Base-by-base conservation (phyloP, 2,888 invertebrate genomes). In the Tipula helvola region DNA sequence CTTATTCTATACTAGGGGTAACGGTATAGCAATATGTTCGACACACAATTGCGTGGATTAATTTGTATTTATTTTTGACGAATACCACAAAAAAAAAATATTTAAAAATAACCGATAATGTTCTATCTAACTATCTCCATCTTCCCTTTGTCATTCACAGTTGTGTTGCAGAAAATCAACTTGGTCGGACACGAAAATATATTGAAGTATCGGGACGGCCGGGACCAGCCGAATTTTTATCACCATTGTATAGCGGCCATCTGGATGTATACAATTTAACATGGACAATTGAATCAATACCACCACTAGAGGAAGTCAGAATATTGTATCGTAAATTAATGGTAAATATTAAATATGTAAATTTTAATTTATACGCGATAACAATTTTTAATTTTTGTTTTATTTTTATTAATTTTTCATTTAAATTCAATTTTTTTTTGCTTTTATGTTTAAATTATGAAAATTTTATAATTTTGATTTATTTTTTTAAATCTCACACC, bases 251-350 rank as follows among this genome's bases (percentile, higher is more conserved):
- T 89, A 94, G 94, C 88, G 91, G 93, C 36, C 92, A 93, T 88
- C 92, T 93, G 84, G 93, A 94, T 90, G 93, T 93, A 87, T 95
- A 94, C 90, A 94, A 94, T 89, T 90, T 95, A 86, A 93, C 93
- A 41, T 95, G 95, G 94, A 92, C 92, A 86, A 94, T 95, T 47
- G 94, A 95, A 89, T 94, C 94, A 7, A 94, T 94, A 88, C 94
- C 94, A 86, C 93, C 93, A 2, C 92, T 95, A 44, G 92, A 93
- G 86, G 94, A 95, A 91, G 94, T 94, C 83, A 92, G 94, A 88
- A 92, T 95, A 52, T 91, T 94, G 85, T 95, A 94, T 90, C 91
- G 95, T 88, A 92, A 93, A 89, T 91, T 94, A 83, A 91, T 94
- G 92, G 94, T 94, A 90, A 92, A 91, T 90, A 47, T 36, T 8